Conservation (phyloP, 2,888 invertebrate genomes). For the Amphiduros pacificus region DNA sequence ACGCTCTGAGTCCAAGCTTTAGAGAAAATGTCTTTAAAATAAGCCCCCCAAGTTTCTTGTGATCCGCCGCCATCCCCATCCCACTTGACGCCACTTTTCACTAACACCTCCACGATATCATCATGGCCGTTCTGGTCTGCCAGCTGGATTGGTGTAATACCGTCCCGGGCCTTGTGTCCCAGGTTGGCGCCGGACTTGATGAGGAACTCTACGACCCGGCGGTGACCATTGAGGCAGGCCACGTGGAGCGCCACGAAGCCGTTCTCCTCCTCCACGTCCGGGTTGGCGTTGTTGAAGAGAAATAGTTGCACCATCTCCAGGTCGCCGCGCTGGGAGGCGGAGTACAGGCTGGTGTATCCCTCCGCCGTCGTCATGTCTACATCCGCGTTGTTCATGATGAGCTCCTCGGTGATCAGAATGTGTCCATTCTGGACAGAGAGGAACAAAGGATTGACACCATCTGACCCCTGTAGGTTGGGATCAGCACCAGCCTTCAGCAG, state of each 20-base stretch:
- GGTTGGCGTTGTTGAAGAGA: slow-evolving; percentile 31
- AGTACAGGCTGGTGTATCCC: slow-evolving; percentile 32
- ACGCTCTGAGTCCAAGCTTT: slow-evolving; percentile 31
- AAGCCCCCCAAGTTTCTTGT: slow-evolving; percentile 26
- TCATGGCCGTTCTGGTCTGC: slow-evolving; percentile 35
- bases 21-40: slow-evolving; percentile 31
- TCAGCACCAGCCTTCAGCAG: slow-evolving; percentile 29
- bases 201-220: slow-evolving; percentile 33
- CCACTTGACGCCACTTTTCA: slow-evolving; percentile 22
- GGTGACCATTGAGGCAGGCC: slow-evolving; percentile 33
- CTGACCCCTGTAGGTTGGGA: slow-evolving; percentile 22
- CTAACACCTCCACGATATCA: slow-evolving; percentile 32
- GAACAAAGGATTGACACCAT: slow-evolving; percentile 28
- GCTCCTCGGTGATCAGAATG: slow-evolving; percentile 32
- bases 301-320: slow-evolving; percentile 35
- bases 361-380: slow-evolving; percentile 28
- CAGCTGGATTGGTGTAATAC: slow-evolving; percentile 27
- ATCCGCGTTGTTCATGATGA: slow-evolving; percentile 29
- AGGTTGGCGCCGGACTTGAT: slow-evolving; percentile 31
- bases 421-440: slow-evolving; percentile 37
- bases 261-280: slow-evolving; percentile 28
- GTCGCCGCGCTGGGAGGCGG: slow-evolving; percentile 34
- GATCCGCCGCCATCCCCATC: background rate
- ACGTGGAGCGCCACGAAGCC: slow-evolving; percentile 35
- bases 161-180: slow-evolving; percentile 25